These are phyloP conservation scores for Leucoma salicis DNA, from an alignment of 2,888 invertebrate species.

Conservation along the genomic window DNA sequence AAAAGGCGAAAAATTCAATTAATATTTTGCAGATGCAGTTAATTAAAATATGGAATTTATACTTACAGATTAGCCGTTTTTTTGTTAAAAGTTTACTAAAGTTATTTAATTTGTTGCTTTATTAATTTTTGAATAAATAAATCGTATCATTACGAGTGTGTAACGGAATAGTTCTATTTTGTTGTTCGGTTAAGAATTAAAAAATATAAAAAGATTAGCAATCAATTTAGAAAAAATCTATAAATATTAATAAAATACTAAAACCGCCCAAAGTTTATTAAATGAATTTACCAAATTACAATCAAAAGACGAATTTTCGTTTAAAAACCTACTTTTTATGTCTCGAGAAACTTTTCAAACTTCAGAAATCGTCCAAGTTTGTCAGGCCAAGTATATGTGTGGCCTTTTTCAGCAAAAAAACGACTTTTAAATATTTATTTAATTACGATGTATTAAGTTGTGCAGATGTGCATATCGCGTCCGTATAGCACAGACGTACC, in stretches of 20 bases:
- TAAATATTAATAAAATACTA: not conserved
- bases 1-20: no score
- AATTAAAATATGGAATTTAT: no score
- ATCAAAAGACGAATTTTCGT: slow-evolving; percentile 39
- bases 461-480: slow-evolving; percentile 62
- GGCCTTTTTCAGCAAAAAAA: slow-evolving; percentile 13
- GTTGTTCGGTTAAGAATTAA: not conserved
- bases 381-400: slow-evolving; percentile 22
- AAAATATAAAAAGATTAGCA: not conserved
- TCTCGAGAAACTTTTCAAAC: slow-evolving; percentile 36
- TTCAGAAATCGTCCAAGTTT: slow-evolving; percentile 36
- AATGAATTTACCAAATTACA: slow-evolving; percentile 22
- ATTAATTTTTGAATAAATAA: not conserved
- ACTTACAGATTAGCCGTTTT: no score
- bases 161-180: no score
- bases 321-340: slow-evolving; percentile 35
- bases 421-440: slow-evolving; percentile 9
- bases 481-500: slow-evolving; percentile 58
- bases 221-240: not conserved
- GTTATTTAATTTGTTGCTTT: not conserved
- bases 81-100: no score
- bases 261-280: not conserved
- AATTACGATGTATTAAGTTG: slow-evolving; percentile 17
- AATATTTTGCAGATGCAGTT: no score
- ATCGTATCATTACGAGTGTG: not conserved